Base-by-base conservation (phyloP, 2,797 vertebrate species). In the Spizella passerina region DNA sequence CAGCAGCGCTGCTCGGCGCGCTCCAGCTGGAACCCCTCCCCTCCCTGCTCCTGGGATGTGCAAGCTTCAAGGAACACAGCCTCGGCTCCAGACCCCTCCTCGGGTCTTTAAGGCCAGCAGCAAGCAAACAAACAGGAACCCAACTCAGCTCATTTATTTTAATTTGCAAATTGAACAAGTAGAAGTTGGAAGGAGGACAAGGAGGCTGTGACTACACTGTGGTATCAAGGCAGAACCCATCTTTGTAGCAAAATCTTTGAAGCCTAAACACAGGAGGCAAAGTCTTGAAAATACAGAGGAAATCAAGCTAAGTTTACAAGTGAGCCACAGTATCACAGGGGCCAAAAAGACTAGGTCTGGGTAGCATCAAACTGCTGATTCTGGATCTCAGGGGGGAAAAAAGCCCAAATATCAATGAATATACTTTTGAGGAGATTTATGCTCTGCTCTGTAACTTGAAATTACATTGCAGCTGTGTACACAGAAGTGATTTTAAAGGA, bases 1-100 rank as follows among this genome's bases (percentile, higher is more conserved):
- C 96, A 96, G 93, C 87, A 86, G 92, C 1, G 0, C 82, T 23
- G 85, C 88, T 78, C 49, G 2, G 39, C 61, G 88, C 0, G 11
- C 80, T 94, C 95, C 95, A 90, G 95, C 90, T 94, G 94, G 91
- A 96, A 70, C 70, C 69, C 59, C 81, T 92, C 88, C 92, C 92
- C 78, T 57, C 50, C 29, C 21, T 36, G 36, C 32, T 73, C n/a
- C 7, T 70, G 61, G 89, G 64, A 87, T 85, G 30, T 68, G 79
- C 68, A 52, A 80, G 92, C 32, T 80, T 91, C 94, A 95, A 87
- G 91, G 81, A 96, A 91, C 83, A 88, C 32, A 70, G 86, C 26
- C 79, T 94, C 9, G 3, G 34, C 29, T 36, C 69, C 89, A 92
- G 79, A 85, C 52, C 91, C 84, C 87, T 94, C 72, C 68, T 66